Percentiles rank a stretch among this genome's conserved stretches.
These are phyloP conservation scores for Himantopus leucocephalus DNA, from an alignment of 2,113 vertebrate species.

Conservation along the genomic window DNA sequence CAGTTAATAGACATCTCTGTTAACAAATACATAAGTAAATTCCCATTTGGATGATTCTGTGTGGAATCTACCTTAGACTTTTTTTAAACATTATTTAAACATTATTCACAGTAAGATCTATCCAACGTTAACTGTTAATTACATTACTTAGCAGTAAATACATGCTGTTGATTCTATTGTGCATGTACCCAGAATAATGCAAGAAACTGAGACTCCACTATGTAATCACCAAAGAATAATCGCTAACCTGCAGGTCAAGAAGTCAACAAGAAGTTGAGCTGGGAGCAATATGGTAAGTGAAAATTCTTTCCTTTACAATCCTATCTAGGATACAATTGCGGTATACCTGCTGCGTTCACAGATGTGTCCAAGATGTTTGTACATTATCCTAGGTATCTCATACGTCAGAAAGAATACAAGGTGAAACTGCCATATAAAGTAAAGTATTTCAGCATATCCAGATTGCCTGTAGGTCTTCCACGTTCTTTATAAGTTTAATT, in stretches of 20 bases:
- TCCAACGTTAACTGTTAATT: background rate
- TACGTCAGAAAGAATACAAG: background rate
- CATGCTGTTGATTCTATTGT: background rate
- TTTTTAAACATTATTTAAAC: background rate
- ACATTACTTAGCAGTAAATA: background rate
- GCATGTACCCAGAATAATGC: background rate
- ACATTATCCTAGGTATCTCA: background rate
- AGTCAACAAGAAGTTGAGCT: background rate
- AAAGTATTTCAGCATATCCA: background rate
- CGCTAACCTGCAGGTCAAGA: background rate
- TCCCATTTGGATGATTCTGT: background rate
- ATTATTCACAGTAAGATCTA: background rate
- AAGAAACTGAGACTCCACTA: background rate
- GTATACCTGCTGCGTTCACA: background rate
- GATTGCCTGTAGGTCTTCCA: background rate
- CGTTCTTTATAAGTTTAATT: background rate
- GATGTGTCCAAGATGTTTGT: background rate
- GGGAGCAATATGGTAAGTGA: background rate
- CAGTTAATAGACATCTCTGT: background rate
- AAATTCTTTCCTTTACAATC: background rate
- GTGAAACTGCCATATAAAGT: background rate
- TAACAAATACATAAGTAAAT: background rate
- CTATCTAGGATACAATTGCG: background rate
- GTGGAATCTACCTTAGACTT: background rate
- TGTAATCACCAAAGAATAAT: background rate